Conservation (phyloP, 2,888 invertebrate genomes). For the Acanthoscelides obtectus region DNA sequence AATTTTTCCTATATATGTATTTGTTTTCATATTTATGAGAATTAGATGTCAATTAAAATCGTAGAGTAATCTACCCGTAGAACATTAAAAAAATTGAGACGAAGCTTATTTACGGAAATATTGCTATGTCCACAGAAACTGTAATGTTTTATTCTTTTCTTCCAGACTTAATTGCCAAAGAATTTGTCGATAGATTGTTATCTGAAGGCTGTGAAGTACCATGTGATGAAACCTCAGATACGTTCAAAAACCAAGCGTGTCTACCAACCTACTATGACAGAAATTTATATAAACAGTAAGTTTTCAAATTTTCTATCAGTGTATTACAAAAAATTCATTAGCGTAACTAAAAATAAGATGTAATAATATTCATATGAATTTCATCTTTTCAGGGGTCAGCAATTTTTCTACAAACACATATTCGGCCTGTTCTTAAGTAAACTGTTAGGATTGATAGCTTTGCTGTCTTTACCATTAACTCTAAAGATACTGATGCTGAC, state of each 20-base stretch:
- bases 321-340: too few relatives aligned
- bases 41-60: too few relatives aligned
- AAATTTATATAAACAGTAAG: constrained; percentile 59
- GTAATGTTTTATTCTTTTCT: constrained; percentile 1
- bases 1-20: too few relatives aligned
- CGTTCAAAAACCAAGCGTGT: constrained; percentile 47
- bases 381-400: constrained; percentile 59
- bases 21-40: too few relatives aligned
- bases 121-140: too few relatives aligned
- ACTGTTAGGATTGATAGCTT: constrained; percentile 68
- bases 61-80: too few relatives aligned
- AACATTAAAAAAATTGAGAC: too few relatives aligned
- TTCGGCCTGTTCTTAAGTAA: constrained; percentile 68
- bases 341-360: neutral
- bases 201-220: constrained; percentile 47
- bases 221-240: constrained; percentile 49
- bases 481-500: constrained; percentile 66
- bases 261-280: constrained; percentile 67
- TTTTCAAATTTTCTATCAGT: too few relatives aligned
- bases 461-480: constrained; percentile 66
- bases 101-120: too few relatives aligned
- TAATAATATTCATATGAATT: neutral
- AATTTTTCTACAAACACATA: constrained; percentile 64
- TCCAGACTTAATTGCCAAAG: constrained; percentile 26
- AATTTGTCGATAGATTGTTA: constrained; percentile 39